Base-by-base conservation (phyloP, 1,140 invertebrate species). In the Drosophila varians region DNA sequence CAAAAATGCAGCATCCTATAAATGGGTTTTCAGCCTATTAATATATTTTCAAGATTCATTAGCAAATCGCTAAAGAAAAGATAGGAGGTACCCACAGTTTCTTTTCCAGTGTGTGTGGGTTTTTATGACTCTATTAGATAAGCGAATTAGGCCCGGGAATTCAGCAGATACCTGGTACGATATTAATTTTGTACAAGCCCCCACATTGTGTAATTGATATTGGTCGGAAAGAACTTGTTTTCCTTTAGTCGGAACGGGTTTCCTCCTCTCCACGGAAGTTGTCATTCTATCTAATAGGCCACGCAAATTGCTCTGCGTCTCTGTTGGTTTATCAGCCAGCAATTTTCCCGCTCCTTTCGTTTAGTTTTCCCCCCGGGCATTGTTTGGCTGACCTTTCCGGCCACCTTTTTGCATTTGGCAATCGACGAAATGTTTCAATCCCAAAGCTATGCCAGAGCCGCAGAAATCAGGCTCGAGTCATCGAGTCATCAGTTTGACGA, bases 71-170 rank as follows among this genome's bases (percentile, higher is more conserved):
- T 28, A 9, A 18, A 55, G 38, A 51, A 58, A 28, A 26, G 11
- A 51, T 18, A 38, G 31, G 46, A 47, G 8, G 28, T 38, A 16
- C 25, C 18, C 28, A 31, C 3, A 2, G 3, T 6, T 38, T 38
- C 25, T 19, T n/a, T 28, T 23, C 7, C 12, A 45, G 49, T 56
- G 66, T 56, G 66, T 60, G 69, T 74, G 60, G 60, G 54, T 45
- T 53, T 68, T 74, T 87, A 86, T 80, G 82, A 56, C 80, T 86
- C 80, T 87, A 86, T 87, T 86, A 87, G 80, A 77, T 70, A 87
- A 87, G 71, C 34, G 53, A 66, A 26, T 46, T 61, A 61, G 60
- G 58, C 58, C 43, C 28, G 40, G 18, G 38, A 61, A 40, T 26
- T 70, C 25, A 11, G 42, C 14, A 36, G 61, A 53, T 77, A 25